Evolutionary conservation across 1,140 invertebrate genomes (phyloP), one percentile per base, ranked within the genome.

Genomic region (Ceratosolen solmsi): DNA sequence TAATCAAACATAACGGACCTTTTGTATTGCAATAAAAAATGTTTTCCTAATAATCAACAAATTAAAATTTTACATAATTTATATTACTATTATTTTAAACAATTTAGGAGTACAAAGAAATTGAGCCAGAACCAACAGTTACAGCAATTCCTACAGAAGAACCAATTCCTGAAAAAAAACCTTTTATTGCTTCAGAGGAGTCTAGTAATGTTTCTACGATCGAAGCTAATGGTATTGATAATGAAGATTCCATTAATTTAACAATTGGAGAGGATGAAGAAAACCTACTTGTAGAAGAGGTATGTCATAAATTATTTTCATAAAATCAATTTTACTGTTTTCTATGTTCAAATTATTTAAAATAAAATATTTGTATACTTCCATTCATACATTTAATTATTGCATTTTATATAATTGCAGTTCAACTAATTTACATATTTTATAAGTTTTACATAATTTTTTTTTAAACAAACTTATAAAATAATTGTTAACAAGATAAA

Each of bases 221-320:
- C 17, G 91, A 93, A 87, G 86, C 89, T 33, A 92, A 92, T 86
- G 92, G 91, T 33, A 92, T 94, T 83, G 94, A 95, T 84, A 94
- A 95, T 80, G 95, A 96, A 87, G 95, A 96, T 90, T 96, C 95
- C 27, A 96, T 96, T 63, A 96, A 96, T 89, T 91, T 96, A 79
- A 96, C 95, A 80, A 94, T 96, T 87, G 95, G 94, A 58, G 95
- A 96, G 90, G 96, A 96, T 90, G 95, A 96, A 86, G 93, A 94
- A 87, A 94, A 94, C 91, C 92, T 96, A 60, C 93, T 96, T 77
- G 95, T 94, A 85, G 95, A 96, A 90, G 95, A 96, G 94, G 95
- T 93, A 90, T 33, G 33, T 68, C 41, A 46, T 46, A 46, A 46
- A 46, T 46, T 46, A n/a, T n/a, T n/a, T n/a, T n/a, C 5, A 46